Evolutionary conservation across 2,888 invertebrate genomes (phyloP).

Genomic region (Ochropleura leucogaster): DNA sequence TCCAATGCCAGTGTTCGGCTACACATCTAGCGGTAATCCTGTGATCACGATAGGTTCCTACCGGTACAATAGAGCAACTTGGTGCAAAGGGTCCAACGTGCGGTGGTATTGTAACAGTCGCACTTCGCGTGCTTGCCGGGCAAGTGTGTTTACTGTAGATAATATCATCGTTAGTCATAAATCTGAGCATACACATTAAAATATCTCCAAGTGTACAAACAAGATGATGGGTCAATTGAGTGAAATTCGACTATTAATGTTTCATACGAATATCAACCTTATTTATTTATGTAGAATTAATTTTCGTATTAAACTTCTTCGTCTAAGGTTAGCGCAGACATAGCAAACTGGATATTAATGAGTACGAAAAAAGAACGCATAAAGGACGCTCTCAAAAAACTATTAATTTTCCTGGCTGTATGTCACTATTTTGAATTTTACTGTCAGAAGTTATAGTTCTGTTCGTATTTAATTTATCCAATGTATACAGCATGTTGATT

Average conservation of each 20-base stretch:
- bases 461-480: not conserved
- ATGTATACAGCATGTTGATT: no score
- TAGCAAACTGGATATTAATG: not conserved
- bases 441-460: not conserved
- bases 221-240: not conserved
- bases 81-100: conserved; percentile 32
- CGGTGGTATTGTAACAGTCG: conserved; percentile 53
- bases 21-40: conserved; percentile 55
- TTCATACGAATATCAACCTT: not conserved
- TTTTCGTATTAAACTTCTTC: not conserved
- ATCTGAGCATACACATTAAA: conserved; percentile 51
- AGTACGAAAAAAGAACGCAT: not conserved
- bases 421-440: not conserved
- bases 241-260: not conserved
- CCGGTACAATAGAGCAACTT: conserved; percentile 50
- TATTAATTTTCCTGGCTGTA: not conserved
- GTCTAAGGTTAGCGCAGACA: not conserved
- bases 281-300: not conserved
- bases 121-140: conserved; percentile 37
- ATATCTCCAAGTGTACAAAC: not conserved
- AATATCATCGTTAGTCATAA: conserved; percentile 39
- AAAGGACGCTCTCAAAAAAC: not conserved
- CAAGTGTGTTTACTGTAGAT: conserved; percentile 42
- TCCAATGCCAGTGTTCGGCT: conserved; percentile 41
- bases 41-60: conserved; percentile 50